phyloP scores from a whole-genome alignment of 2,113 vertebrate species.

The Ascaphus truei region DNA sequence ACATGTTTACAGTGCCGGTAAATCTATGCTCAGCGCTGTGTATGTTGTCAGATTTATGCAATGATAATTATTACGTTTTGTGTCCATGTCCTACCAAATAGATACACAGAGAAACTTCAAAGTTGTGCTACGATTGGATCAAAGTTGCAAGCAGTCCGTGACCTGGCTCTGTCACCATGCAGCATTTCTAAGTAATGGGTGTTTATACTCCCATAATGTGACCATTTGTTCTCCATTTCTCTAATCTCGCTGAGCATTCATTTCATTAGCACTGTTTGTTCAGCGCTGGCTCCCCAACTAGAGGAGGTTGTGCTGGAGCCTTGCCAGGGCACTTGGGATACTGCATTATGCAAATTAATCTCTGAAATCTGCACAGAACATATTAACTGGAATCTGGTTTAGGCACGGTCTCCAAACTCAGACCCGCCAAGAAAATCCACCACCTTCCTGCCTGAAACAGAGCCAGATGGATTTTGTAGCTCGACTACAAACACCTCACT shows the following conservation, averaged over 20 bases:
- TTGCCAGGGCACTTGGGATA: constrained; percentile 58
- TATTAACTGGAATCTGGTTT: constrained; percentile 11
- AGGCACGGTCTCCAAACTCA: not conserved
- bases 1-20: too few relatives aligned
- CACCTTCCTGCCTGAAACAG: too few relatives aligned
- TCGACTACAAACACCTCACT: too few relatives aligned
- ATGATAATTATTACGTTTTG: too few relatives aligned
- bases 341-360: constrained; percentile 67
- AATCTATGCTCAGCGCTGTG: too few relatives aligned
- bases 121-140: too few relatives aligned
- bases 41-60: too few relatives aligned
- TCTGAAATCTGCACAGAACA: constrained; percentile 32
- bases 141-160: too few relatives aligned
- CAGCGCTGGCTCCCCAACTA: constrained; percentile 45
- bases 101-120: too few relatives aligned
- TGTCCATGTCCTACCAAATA: too few relatives aligned
- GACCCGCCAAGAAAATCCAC: too few relatives aligned
- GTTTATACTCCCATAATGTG: constrained; percentile 45
- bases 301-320: constrained; percentile 45
- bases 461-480: too few relatives aligned
- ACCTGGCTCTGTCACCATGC: fast-evolving
- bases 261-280: constrained; percentile 53
- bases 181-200: constrained; percentile 42
- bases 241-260: constrained; percentile 44
- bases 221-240: constrained; percentile 49